These are phyloP conservation scores for Tenthredo amoena DNA, from an alignment of 2,888 invertebrate species.

Conservation along the genomic window DNA sequence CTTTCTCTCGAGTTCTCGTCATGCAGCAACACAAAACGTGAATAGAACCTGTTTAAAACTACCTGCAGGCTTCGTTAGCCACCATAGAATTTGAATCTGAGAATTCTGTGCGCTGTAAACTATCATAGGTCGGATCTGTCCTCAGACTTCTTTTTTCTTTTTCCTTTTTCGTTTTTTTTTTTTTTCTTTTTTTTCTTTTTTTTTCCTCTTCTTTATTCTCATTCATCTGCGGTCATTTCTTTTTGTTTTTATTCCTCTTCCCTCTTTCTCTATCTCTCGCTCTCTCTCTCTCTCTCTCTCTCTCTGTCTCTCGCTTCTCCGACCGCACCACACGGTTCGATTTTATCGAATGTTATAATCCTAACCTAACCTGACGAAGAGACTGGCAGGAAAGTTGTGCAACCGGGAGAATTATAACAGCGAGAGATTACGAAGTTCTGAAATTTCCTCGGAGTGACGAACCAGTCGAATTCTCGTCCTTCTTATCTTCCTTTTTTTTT, in stretches of 20 bases:
- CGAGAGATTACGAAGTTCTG: neutral
- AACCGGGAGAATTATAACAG: neutral
- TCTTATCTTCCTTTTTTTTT: neutral
- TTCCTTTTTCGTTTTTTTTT: neutral
- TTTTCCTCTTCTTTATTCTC: neutral
- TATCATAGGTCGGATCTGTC: slow-evolving; percentile 19
- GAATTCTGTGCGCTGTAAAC: neutral
- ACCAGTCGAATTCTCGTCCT: neutral
- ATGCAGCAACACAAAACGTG: neutral
- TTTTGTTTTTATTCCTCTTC: neutral
- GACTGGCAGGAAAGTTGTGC: neutral
- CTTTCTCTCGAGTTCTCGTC: slow-evolving; percentile 10
- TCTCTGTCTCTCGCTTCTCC: neutral
- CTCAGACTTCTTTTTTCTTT: neutral
- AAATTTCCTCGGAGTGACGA: neutral
- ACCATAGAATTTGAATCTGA: slow-evolving; percentile 28
- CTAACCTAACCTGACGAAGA: neutral
- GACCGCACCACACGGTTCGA: neutral
- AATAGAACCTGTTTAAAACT: slow-evolving; percentile 43
- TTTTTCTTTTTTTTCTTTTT: neutral
- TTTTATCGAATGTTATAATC: neutral
- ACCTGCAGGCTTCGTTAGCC: slow-evolving; percentile 26
- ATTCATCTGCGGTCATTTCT: neutral
- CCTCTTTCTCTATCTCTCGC: neutral
- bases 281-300: neutral